These are phyloP conservation scores for Pseudolycoriella hygida DNA, from an alignment of 2,888 invertebrate species.

Conservation along the genomic window DNA sequence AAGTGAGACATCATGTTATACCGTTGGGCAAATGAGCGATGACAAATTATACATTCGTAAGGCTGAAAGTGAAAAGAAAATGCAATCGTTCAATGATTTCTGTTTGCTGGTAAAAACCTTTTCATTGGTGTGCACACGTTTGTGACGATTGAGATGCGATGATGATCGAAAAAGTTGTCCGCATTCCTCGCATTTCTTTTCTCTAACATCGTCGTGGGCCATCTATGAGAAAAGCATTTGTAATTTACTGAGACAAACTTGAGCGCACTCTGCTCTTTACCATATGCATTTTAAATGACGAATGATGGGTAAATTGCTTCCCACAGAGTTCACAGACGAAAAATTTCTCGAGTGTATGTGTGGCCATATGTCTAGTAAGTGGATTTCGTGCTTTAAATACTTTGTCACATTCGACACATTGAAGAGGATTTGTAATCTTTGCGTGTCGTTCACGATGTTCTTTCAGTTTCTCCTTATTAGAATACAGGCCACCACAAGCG, in stretches of 20 bases:
- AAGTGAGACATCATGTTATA: background rate
- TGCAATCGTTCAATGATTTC: too few relatives aligned
- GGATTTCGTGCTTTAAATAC: background rate
- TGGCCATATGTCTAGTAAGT: background rate
- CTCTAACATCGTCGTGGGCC: background rate
- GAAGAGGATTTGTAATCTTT: background rate
- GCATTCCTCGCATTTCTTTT: background rate
- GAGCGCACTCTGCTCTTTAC: too few relatives aligned
- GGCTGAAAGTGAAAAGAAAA: background rate
- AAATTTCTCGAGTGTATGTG: background rate
- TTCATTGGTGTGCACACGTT: background rate
- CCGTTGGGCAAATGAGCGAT: background rate
- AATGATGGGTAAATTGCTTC: background rate
- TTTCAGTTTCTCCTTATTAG: too few relatives aligned
- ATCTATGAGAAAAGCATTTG: background rate
- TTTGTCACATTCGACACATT: background rate
- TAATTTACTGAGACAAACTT: too few relatives aligned
- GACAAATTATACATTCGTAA: background rate
- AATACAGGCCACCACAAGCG: too few relatives aligned
- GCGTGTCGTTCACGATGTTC: too few relatives aligned
- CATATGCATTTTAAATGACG: background rate
- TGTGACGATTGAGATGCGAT: background rate
- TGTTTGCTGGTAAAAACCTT: background rate
- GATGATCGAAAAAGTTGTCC: background rate
- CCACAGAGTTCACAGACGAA: background rate